Conservation (phyloP, 2,797 vertebrate species). For the Tauraco hartlaubi region DNA sequence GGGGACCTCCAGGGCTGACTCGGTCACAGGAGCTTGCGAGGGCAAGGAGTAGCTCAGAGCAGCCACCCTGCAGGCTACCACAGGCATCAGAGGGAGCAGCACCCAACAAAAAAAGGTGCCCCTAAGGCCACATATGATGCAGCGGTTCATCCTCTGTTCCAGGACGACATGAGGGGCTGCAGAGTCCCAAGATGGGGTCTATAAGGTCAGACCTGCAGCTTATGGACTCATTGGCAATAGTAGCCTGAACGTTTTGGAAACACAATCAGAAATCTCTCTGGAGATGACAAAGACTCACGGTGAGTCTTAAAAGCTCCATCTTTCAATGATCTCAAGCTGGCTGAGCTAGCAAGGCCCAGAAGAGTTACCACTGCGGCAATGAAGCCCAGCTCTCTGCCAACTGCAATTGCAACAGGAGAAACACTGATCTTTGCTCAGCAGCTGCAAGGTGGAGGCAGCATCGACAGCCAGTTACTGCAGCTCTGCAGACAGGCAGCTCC, state of each 20-base stretch:
- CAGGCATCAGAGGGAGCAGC: not conserved
- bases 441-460: not conserved
- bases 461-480: not conserved
- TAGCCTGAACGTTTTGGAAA: not conserved
- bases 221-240: not conserved
- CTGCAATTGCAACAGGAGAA: not conserved
- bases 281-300: not conserved
- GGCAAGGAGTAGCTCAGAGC: not conserved
- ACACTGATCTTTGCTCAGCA: not conserved
- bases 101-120: not conserved
- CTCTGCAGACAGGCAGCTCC: not conserved
- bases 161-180: not conserved
- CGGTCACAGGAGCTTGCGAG: not conserved
- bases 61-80: not conserved
- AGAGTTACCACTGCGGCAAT: not conserved
- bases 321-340: not conserved
- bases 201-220: not conserved
- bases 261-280: not conserved
- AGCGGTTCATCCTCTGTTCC: accelerated
- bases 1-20: not conserved
- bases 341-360: not conserved
- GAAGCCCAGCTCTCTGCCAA: not conserved
- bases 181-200: not conserved
- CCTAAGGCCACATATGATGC: not conserved
- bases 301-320: not conserved